Conservation (phyloP, 2,888 invertebrate species). For the Carterocephalus palaemon region DNA sequence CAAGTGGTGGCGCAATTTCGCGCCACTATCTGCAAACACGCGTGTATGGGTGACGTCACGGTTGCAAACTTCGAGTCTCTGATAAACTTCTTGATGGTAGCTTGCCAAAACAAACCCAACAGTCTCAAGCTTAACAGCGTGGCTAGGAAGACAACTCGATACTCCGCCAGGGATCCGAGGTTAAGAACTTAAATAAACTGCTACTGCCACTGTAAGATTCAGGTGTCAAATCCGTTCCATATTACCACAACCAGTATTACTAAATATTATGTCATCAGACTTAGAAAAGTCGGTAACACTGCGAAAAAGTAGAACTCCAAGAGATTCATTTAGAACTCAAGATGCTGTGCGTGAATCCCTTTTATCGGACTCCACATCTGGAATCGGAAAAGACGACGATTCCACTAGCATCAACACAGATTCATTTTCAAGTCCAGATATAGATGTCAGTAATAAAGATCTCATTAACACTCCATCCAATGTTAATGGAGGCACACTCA, state of each 20-base stretch:
- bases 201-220: conserved; percentile 14
- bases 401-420: conserved; percentile 53
- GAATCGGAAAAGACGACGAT: conserved; percentile 68
- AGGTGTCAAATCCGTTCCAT: conserved; percentile 1
- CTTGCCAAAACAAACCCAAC: conserved; percentile 74
- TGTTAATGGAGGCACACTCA: conserved; percentile 24
- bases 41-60: conserved; percentile 63
- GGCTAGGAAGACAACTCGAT: conserved; percentile 72
- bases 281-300: conserved; percentile 47
- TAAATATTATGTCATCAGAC: conserved; percentile 57
- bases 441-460: conserved; percentile 53
- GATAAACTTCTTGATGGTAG: conserved; percentile 78
- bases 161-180: conserved; percentile 77
- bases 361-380: conserved; percentile 72
- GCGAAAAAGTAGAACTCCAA: conserved; percentile 54
- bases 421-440: conserved; percentile 64
- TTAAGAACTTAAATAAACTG: conserved; percentile 74
- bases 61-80: conserved; percentile 33
- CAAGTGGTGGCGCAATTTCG: conserved; percentile 45
- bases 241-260: conserved; percentile 54
- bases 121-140: conserved; percentile 71
- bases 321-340: conserved; percentile 39
- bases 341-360: conserved; percentile 60
- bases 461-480: conserved; percentile 21
- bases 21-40: conserved; percentile 49